Percentiles rank a stretch among this genome's conserved stretches.
phyloP scores from a whole-genome alignment of 2,797 vertebrate genomes.

The Pseudopleuronectes americanus region DNA sequence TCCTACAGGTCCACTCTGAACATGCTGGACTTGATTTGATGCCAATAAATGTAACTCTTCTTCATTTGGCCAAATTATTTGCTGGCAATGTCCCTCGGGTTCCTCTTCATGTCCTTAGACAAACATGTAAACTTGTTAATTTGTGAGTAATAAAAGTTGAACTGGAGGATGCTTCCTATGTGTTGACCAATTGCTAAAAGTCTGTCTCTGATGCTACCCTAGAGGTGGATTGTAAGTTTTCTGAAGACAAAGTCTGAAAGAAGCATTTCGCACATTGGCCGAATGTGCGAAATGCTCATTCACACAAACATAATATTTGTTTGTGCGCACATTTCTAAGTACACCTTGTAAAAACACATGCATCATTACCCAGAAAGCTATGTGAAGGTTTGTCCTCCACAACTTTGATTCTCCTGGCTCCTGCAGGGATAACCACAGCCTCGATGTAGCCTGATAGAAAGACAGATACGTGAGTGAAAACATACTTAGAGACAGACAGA shows the following conservation, averaged over 20 bases:
- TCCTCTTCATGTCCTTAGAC: too few species aligned
- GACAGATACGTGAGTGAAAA: slow-evolving; percentile 25
- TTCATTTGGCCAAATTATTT: too few species aligned
- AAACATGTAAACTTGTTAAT: too few species aligned
- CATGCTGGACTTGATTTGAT: too few species aligned
- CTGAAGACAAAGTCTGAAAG: background rate
- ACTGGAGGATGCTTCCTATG: too few species aligned
- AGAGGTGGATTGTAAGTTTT: background rate
- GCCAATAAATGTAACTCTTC: too few species aligned
- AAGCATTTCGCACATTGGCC: too few species aligned
- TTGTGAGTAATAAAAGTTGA: too few species aligned
- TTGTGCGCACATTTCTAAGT: background rate
- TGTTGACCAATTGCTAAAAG: too few species aligned
- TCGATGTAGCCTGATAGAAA: slow-evolving; percentile 91
- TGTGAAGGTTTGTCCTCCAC: slow-evolving; percentile 96
- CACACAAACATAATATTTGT: background rate
- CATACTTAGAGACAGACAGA: background rate
- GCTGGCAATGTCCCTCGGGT: too few species aligned
- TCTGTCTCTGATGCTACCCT: background rate
- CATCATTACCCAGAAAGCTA: slow-evolving; percentile 92
- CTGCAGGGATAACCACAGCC: slow-evolving; percentile 93
- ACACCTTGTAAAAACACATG: slow-evolving; percentile 20
- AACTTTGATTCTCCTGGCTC: slow-evolving; percentile 94
- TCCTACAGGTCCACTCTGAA: too few species aligned
- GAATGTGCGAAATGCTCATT: background rate